Base-by-base conservation (phyloP, 2,113 vertebrate genomes). In the Pristiophorus japonicus region DNA sequence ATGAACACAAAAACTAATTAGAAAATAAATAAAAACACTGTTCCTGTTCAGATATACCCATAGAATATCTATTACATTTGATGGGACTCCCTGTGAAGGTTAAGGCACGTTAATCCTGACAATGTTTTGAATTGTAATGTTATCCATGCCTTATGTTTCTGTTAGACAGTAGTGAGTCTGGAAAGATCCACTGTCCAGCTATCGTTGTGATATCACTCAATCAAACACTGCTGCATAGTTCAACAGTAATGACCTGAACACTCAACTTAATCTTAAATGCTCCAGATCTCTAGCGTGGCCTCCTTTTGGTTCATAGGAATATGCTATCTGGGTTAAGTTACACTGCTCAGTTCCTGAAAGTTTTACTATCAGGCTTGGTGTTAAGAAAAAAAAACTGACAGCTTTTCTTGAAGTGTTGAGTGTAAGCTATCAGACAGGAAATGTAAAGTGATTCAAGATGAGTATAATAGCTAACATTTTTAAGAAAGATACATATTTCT, bases 11-110 rank as follows among this genome's bases (percentile, higher is more conserved):
- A 59, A 59, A 59, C 59, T 59, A 59, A 59, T 8, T 8, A 59
- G 59, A 59, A 59, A 97, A 98, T 97, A 96, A 96, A 97, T 96
- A 96, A 97, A 96, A 97, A 97, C 96, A 96, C 96, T 96, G 97
- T 97, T 97, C 97, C 97, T 98, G 97, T 97, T 98, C 96, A 96
- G 96, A 97, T 97, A 97, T 97, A 97, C 98, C 98, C 98, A 97
- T 65, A 96, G 97, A 97, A 98, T 96, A 97, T 97, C 97, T 97
- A 97, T 98, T 97, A 96, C 22, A 95, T 96, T 96, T 97, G 96
- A 97, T 97, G 96, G 97, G 97, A 97, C 96, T 97, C 97, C 95
- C 97, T 96, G 96, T 95, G 92, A 96, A 96, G 96, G 96, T 96
- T 96, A 96, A 96, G 97, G 97, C 96, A 96, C 97, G 98, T 98